Conservation (phyloP, 2,888 invertebrate species). For the Cistogaster globosa region DNA sequence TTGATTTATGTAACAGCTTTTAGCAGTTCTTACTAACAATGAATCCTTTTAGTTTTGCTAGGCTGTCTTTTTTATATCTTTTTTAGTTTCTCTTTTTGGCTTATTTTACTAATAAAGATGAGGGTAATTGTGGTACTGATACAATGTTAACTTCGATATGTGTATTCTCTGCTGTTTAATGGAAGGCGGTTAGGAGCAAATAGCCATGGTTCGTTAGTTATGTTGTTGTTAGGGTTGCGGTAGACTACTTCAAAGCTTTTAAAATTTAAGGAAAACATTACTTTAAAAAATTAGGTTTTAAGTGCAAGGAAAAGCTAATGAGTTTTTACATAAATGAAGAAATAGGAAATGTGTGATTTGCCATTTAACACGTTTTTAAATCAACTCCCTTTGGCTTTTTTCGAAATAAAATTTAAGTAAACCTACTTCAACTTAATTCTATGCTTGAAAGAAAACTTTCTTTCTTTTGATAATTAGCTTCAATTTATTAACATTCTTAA, state of each 20-base stretch:
- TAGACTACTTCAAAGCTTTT: not conserved
- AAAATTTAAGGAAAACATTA: no score
- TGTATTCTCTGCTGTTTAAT: not conserved
- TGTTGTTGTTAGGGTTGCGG: slow-evolving; percentile 13
- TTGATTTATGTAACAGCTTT: slow-evolving; percentile 40
- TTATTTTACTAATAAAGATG: slow-evolving; percentile 41
- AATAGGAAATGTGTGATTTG: no score
- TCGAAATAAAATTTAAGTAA: no score
- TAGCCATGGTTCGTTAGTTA: slow-evolving; percentile 3
- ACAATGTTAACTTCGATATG: not conserved
- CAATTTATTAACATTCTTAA: no score
- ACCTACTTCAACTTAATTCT: no score
- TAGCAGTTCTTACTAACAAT: slow-evolving; percentile 19
- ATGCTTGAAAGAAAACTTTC: no score
- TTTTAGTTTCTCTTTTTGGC: not conserved
- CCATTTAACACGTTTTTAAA: no score
- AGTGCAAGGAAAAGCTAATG: no score
- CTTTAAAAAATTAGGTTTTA: no score
- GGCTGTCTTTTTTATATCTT: not conserved
- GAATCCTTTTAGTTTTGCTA: slow-evolving; percentile 29
- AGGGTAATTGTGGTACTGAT: slow-evolving; percentile 40
- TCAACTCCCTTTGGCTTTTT: no score
- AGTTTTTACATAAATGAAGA: no score
- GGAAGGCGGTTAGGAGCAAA: slow-evolving; percentile 19
- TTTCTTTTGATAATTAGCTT: no score